These are phyloP conservation scores for Notolepis coatsorum DNA, from an alignment of 2,797 vertebrate species.

Conservation along the genomic window DNA sequence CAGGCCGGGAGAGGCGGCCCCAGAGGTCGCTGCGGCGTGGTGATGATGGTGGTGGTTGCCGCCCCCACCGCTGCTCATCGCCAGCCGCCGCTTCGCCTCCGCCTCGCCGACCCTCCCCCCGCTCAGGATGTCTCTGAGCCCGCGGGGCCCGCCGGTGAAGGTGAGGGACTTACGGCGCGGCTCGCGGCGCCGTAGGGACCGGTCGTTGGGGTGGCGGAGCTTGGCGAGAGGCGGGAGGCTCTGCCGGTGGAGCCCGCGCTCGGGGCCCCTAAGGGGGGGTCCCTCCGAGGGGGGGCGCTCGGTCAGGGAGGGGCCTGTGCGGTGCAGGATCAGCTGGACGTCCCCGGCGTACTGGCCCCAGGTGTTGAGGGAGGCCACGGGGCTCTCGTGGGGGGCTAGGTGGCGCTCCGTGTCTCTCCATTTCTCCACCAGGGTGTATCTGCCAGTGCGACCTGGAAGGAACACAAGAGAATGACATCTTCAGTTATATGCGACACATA, in stretches of 20 bases:
- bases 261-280: slow-evolving; percentile 85
- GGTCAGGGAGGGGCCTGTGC: slow-evolving; percentile 93
- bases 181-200: slow-evolving; percentile 90
- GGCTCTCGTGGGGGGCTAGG: slow-evolving; percentile 94
- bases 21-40: slow-evolving; percentile 48
- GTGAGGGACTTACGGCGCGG: slow-evolving; percentile 96
- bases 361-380: slow-evolving; percentile 94
- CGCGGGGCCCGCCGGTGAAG: slow-evolving; percentile 92
- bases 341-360: slow-evolving; percentile 99
- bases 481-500: background rate
- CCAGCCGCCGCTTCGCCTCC: slow-evolving; percentile 87
- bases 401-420: slow-evolving; percentile 96
- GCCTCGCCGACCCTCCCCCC: slow-evolving; percentile 79
- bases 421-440: slow-evolving; percentile 97
- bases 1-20: slow-evolving; percentile 65
- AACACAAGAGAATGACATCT: slow-evolving; percentile 1
- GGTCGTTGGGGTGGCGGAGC: slow-evolving; percentile 89
- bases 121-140: slow-evolving; percentile 93
- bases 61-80: slow-evolving; percentile 78
- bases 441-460: slow-evolving; percentile 90
- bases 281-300: slow-evolving; percentile 93
- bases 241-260: slow-evolving; percentile 93
- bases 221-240: slow-evolving; percentile 95
- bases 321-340: slow-evolving; percentile 94
- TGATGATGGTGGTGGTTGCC: no score